Base-by-base conservation (phyloP, 2,888 invertebrate genomes). In the Amphipoea oculea region DNA sequence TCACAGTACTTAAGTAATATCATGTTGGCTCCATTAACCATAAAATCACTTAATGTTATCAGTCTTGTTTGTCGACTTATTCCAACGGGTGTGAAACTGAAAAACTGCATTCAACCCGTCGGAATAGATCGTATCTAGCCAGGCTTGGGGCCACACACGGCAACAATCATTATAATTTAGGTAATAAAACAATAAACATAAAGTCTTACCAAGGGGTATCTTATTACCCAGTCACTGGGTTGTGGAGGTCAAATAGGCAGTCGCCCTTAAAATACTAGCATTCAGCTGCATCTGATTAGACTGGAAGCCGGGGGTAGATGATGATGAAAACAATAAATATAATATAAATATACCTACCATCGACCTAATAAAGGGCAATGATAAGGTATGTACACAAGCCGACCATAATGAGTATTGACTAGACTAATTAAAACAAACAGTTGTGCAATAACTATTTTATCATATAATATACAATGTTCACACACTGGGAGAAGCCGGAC, bases 21-120 rank as follows among this genome's bases (percentile, higher is more conserved):
- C 29, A 76, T 73, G 11, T 40, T 48, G 69, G 71, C 40, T 82
- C 69, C 48, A 75, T 71, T 45, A 60, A 71, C 14, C 17, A 60
- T 62, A 78, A n/a, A 86, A 83, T 66, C 78, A 71, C 78, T 76
- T 83, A 84, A 71, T 75, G 42, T 68, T 84, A 83, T 85, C 88
- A 89, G 86, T 84, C 89, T 89, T 80, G 70, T 82, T 79, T 73
- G 29, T 42, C 51, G 69, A 78, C 12, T 54, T 76, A 60, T 67
- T 70, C 57, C 29, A 54, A 40, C 40, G 29, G 62, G 14, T 60
- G 9, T 62, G 14, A 60, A 48, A 73, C 36, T 69, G 23, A 70
- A n/a, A 63, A 57, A 40, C 20, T 51, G 29, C 36, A 54, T 60
- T 62, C 36, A 54, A 68, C 54, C 65, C 54, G 40, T 57, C 51